These are phyloP conservation scores for Chaenocephalus aceratus DNA, from an alignment of 2,113 vertebrate species.

Conservation along the genomic window DNA sequence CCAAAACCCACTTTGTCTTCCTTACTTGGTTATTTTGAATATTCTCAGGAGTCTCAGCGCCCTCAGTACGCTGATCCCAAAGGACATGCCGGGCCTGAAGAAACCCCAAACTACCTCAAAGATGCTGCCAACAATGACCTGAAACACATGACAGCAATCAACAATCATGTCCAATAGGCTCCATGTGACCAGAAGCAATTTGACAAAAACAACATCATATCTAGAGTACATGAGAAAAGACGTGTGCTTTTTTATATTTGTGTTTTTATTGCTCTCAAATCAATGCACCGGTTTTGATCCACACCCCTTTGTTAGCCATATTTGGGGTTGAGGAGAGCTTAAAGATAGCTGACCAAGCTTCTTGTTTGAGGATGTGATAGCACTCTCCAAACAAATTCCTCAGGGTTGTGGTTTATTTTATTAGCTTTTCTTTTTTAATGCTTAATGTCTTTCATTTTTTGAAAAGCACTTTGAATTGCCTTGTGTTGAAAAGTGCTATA, in stretches of 20 bases:
- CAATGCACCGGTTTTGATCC: too few species aligned
- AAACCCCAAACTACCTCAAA: constrained; percentile 98
- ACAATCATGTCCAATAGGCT: not conserved
- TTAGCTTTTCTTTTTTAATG: too few species aligned
- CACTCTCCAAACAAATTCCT: not conserved
- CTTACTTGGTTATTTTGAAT: constrained; percentile 98
- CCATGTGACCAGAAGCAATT: not conserved
- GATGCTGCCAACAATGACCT: constrained; percentile 98
- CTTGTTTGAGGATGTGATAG: not conserved
- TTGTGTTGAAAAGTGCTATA: too few species aligned
- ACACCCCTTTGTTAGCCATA: not conserved
- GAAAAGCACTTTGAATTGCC: too few species aligned
- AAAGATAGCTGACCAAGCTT: not conserved
- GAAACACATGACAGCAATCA: constrained; percentile 27
- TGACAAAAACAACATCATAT: not conserved
- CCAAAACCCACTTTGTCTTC: not conserved
- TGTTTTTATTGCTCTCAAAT: too few species aligned
- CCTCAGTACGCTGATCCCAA: constrained; percentile 97
- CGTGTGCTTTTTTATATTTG: not conserved
- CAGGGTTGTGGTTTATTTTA: too few species aligned
- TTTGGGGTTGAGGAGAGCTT: not conserved
- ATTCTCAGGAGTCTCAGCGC: constrained; percentile 95
- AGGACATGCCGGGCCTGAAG: constrained; percentile 96
- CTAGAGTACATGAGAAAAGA: not conserved
- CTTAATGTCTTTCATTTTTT: too few species aligned